phyloP scores from a whole-genome alignment of 2,797 vertebrate genomes.

The Sebastiscus albofasciatus region DNA sequence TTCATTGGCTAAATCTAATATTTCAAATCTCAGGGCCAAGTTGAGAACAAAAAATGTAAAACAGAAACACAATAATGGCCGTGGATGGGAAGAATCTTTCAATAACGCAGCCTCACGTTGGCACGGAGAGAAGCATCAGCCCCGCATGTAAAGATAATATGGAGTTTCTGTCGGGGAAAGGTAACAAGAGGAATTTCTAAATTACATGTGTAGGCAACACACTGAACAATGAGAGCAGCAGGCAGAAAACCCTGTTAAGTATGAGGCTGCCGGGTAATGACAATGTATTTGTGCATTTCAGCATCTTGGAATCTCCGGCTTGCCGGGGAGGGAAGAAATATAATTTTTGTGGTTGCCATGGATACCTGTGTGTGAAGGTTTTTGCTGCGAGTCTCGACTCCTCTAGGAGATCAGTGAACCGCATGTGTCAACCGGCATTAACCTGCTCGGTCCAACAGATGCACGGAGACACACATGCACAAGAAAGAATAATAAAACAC shows the following conservation, averaged over 20 bases:
- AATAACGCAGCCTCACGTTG: conserved; percentile 12
- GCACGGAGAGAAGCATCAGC: conserved; percentile 1
- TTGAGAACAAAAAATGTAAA: conserved; percentile 16
- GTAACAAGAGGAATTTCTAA: conserved; percentile 67
- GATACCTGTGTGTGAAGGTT: conserved; percentile 79
- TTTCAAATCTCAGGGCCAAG: conserved; percentile 15
- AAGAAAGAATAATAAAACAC: conserved; percentile 50
- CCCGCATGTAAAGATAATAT: conserved; percentile 51
- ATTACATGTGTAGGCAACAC: conserved; percentile 67
- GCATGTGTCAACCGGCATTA: conserved; percentile 81
- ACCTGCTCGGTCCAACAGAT: conserved; percentile 76
- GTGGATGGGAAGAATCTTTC: conserved; percentile 24
- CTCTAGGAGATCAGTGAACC: conserved; percentile 82
- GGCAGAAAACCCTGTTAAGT: conserved; percentile 73
- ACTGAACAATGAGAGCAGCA: conserved; percentile 63
- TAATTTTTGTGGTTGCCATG: conserved; percentile 83
- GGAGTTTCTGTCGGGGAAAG: conserved; percentile 47
- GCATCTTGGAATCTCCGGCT: conserved; percentile 74
- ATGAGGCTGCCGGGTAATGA: conserved; percentile 77
- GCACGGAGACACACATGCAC: conserved; percentile 56
- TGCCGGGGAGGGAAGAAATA: conserved; percentile 69
- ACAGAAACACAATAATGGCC: conserved; percentile 20
- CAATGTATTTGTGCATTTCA: conserved; percentile 83
- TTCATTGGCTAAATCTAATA: conserved; percentile 30
- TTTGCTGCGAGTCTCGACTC: conserved; percentile 74